Conservation (phyloP, 2,113 vertebrate genomes). For the Neomonachus schauinslandi region DNA sequence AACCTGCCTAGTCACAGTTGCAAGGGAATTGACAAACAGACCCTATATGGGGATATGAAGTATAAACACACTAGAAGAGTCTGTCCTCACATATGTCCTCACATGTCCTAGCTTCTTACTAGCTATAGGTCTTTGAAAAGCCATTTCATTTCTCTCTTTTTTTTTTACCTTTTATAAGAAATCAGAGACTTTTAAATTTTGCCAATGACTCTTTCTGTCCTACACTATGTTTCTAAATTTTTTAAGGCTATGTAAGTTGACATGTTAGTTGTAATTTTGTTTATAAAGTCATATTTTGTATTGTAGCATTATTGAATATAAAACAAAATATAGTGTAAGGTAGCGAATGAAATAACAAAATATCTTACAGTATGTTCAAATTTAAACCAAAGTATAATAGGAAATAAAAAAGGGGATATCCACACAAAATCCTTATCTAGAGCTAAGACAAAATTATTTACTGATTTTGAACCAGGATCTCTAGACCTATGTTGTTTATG, state of each 20-base stretch:
- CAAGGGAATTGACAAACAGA: neutral
- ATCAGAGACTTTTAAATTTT: neutral
- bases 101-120: neutral
- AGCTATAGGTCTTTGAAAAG: neutral
- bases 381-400: neutral
- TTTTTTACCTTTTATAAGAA: neutral
- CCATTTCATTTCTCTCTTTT: neutral
- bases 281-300: neutral
- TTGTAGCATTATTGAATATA: neutral
- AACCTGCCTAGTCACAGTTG: neutral
- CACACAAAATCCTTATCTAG: neutral
- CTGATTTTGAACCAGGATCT: neutral
- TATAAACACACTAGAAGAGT: neutral
- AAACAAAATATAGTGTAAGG: neutral
- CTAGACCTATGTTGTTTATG: neutral
- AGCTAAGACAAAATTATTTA: neutral
- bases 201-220: neutral
- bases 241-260: neutral
- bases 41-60: too few species aligned
- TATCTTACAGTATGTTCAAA: neutral
- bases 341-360: neutral
- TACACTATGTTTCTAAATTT: neutral
- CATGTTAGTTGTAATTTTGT: neutral
- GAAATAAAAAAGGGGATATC: neutral
- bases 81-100: neutral